Evolutionary conservation across 2,113 vertebrate genomes (phyloP), one percentile per base, ranked within the genome.

Genomic region (Chitala chitala): DNA sequence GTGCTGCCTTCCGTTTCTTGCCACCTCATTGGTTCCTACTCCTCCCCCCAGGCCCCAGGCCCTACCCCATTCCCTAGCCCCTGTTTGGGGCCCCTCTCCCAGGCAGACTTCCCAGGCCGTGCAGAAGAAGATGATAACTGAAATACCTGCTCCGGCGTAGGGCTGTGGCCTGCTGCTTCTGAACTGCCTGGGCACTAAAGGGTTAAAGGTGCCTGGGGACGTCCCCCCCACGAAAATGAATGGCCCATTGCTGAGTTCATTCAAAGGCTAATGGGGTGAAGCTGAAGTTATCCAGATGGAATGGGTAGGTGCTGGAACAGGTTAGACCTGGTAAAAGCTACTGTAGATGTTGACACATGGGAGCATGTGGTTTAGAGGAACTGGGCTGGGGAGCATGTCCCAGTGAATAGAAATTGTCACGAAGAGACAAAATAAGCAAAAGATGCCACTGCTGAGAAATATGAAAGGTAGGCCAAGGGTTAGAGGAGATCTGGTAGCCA

Each of bases 131-230:
- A 65, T 81, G 75, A n/a, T n/a, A n/a, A 80, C 74, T 80, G 73
- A 84, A 86, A 87, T 89, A 89, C 87, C 89, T 89, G 87, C 72
- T 73, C 75, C 68, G 48, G 15, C n/a, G 56, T n/a, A n/a, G 71
- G 71, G 31, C 51, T 10, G 71, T 15, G 55, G 24, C 75, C 68
- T 71, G 72, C 42, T 56, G 69, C 71, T 79, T 75, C 75, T 59
- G 72, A 78, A 75, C 72, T 77, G 78, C 84, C 88, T 88, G 88
- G 87, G 82, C 87, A 87, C 81, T 90, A 87, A 87, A 89, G 86
- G 88, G 88, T 90, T 90, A 89, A 84, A 89, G 87, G 87, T 89
- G 84, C 87, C 89, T 90, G 85, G 84, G 82, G 84, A 33, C 84
- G 82, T 86, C 86, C 87, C 86, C 85, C 84, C 64, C 85, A 88